Evolutionary conservation across 1,140 invertebrate genomes (phyloP), one percentile per base, ranked within the genome.

Genomic region (Scylla paramamosain): DNA sequence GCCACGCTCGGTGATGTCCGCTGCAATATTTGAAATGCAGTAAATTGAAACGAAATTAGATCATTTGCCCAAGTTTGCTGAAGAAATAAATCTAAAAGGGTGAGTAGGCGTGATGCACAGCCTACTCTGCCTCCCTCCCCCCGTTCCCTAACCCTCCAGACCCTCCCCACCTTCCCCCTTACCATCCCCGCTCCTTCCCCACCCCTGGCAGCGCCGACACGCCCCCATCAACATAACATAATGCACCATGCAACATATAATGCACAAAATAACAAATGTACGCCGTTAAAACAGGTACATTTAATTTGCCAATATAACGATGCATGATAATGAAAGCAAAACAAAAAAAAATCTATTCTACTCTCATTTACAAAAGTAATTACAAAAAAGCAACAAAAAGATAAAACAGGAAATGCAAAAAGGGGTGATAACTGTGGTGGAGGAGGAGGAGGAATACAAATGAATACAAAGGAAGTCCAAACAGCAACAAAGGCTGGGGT

Each of bases 311-410:
- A n/a, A 77, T 77, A 77, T n/a, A 77, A 77, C 67, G 67, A 77
- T 77, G 67, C 67, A 77, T 77, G 67, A 77, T 77, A 77, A 77
- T 77, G 67, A 77, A 77, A 77, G 16, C 52, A 59, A 59, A 12
- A 59, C 10, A 12, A 86, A 88, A 88, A 88, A 88, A 32, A 88
- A 88, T 31, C 32, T 14, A 46, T 39, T 39, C 86, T 39, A 45
- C 16, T 39, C 86, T 45, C 86, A 46, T 88, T 88, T 39, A 12
- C n/a, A 88, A 88, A 46, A 88, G 86, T 39, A 88, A 88, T 45
- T 88, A 46, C 32, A 46, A 46, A 88, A 88, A 46, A 45, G 86
- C 14, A 46, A 46, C 32, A 32, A 12, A 46, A 46, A 39, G 48
- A 59, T 10, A 25, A 28, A 46, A 46, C 8, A 46, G 31, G 86